A percentile compares a stretch with the other conserved stretches of the same genome.
Evolutionary conservation across 2,113 vertebrate genomes (phyloP).

Genomic region (Campylomormyrus numenius): DNA sequence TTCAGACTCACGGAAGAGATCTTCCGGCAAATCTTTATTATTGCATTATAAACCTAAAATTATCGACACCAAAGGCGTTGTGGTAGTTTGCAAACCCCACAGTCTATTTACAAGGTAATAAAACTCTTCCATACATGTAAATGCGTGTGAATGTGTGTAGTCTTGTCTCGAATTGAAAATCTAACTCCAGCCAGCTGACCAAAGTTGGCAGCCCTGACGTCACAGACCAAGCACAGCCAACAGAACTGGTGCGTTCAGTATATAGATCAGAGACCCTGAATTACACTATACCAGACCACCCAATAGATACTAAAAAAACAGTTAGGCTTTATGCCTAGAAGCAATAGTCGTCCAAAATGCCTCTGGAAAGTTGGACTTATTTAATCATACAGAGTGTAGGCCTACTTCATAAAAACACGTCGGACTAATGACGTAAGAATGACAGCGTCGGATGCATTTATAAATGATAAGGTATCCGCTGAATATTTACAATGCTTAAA

Average conservation of each 20-base stretch:
- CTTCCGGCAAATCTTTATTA: not conserved
- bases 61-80: not conserved
- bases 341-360: not conserved
- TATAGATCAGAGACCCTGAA: not conserved
- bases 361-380: not conserved
- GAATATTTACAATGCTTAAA: not conserved
- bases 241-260: not conserved
- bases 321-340: not conserved
- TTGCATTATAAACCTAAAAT: not conserved
- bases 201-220: not conserved
- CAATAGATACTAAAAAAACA: not conserved
- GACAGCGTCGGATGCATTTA: not conserved
- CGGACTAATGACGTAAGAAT: not conserved
- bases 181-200: not conserved
- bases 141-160: not conserved
- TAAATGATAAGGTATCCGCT: not conserved
- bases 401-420: not conserved
- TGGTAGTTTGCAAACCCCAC: not conserved
- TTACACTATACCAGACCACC: not conserved
- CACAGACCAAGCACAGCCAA: not conserved
- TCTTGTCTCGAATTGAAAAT: not conserved
- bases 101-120: not conserved
- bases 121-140: not conserved
- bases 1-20: not conserved
- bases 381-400: not conserved